A percentile compares a stretch with the other conserved stretches of the same genome.
These are phyloP conservation scores for Sparidentex hasta DNA, from an alignment of 2,797 vertebrate species.

Conservation along the genomic window DNA sequence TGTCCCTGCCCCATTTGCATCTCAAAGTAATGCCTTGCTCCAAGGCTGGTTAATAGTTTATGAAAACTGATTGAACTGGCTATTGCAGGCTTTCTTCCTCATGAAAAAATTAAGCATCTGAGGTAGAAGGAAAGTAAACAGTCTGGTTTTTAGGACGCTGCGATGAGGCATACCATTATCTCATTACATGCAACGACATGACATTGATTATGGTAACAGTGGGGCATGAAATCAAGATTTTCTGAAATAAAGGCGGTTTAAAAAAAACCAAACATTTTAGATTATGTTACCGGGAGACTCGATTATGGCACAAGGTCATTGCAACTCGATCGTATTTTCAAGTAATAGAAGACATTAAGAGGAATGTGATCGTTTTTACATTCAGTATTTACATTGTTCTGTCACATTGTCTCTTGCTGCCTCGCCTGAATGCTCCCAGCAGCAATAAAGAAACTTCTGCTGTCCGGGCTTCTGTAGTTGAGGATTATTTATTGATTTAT, in stretches of 20 bases:
- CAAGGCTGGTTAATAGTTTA: constrained; percentile 67
- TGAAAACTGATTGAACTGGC: constrained; percentile 62
- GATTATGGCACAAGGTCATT: not conserved
- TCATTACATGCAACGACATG: constrained; percentile 51
- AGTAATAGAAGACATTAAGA: not conserved
- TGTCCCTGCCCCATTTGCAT: constrained; percentile 55
- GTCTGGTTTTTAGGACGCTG: constrained; percentile 48
- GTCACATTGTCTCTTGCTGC: not conserved
- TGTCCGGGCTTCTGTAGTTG: constrained; percentile 33
- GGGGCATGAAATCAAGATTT: constrained; percentile 31
- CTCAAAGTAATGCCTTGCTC: constrained; percentile 70
- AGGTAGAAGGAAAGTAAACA: constrained; percentile 44
- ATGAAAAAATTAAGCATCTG: constrained; percentile 47
- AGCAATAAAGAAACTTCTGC: constrained; percentile 21
- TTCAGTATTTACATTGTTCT: constrained; percentile 8
- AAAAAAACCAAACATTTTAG: no score
- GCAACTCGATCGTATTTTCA: constrained; percentile 8
- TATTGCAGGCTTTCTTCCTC: constrained; percentile 43
- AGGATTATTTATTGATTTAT: constrained; percentile 56
- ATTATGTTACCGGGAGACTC: not conserved
- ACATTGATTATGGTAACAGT: constrained; percentile 41
- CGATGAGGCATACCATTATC: constrained; percentile 48
- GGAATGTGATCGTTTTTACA: not conserved
- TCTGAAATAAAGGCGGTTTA: constrained; percentile 21
- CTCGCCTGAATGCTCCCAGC: not conserved